Evolutionary conservation across 2,888 invertebrate species (phyloP).

Genomic region (Macrosiphum euphorbiae): DNA sequence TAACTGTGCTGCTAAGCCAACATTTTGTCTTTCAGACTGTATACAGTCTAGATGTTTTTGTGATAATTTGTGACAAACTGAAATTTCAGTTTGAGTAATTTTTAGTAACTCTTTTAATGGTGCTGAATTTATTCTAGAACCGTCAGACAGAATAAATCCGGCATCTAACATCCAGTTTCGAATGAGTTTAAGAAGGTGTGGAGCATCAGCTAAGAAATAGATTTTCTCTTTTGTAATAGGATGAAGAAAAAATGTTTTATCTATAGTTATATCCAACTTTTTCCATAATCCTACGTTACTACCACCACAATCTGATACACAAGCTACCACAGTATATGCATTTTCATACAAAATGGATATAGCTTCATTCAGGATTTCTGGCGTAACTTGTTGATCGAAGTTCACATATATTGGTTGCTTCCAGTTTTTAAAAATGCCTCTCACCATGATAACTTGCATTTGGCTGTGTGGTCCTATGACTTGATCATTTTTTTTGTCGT

Average conservation of each 20-base stretch:
- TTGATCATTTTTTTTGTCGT: not conserved
- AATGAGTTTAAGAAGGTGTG: not conserved
- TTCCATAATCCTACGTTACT: not conserved
- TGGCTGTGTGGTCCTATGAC: not conserved
- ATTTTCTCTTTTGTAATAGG: not conserved
- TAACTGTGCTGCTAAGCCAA: not conserved
- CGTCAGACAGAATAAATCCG: not conserved
- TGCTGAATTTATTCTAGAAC: not conserved
- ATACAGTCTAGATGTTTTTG: not conserved
- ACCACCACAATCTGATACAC: not conserved
- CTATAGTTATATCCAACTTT: not conserved
- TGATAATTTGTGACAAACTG: not conserved
- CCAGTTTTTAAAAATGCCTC: not conserved
- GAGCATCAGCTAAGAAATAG: not conserved
- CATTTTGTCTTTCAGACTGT: not conserved
- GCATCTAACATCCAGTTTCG: not conserved
- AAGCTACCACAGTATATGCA: not conserved
- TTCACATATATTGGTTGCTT: not conserved
- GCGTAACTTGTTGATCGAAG: not conserved
- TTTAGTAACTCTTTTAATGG: constrained; percentile 14
- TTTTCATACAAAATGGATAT: not conserved
- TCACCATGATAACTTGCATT: not conserved
- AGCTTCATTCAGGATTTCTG: not conserved
- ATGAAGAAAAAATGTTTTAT: not conserved
- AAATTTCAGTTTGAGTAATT: not conserved